Evolutionary conservation across 2,113 vertebrate species (phyloP), one percentile per base, ranked within the genome.

Genomic region (Rutilus rutilus): DNA sequence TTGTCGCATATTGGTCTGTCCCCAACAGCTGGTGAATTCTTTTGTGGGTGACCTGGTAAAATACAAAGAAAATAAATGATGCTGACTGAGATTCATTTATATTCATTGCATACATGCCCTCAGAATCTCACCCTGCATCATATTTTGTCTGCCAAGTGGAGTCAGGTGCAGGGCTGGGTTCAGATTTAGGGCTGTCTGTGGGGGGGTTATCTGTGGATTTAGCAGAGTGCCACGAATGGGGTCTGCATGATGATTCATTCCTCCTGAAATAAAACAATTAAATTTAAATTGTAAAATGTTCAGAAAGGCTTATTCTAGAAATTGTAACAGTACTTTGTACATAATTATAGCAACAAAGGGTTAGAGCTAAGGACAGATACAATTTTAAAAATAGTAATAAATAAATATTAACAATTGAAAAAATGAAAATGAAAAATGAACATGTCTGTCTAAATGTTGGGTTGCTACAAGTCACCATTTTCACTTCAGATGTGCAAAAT

Each of bases 171-270:
- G 91, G 82, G 5, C 92, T 57, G 10, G 92, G 86, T 33, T 90
- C 92, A 82, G 92, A 91, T 52, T 91, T 90, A 7, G 91, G 45
- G 0, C 88, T 19, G 85, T 96, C 95, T 0, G 91, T 83, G 33
- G 12, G 19, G 15, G 95, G 95, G 90, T 93, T 94, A 76, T 97
- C 96, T 0, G 94, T 96, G 91, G 97, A 94, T 93, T 97, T 98
- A 92, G 96, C 95, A 0, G 96, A 94, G 0, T 98, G 96, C 97
- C 97, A 98, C 67, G 98, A 97, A 89, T 97, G 96, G 15, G 97
- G 97, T 87, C 95, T 95, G 77, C 94, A 95, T 86, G 87, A 89
- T 2, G 93, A 90, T 60, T 97, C 97, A 91, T 92, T 96, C 90
- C 94, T 96, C 90, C 98, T 99, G 83, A 36, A 52, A 75, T 1